A percentile compares a stretch with the other conserved stretches of the same genome.
Conservation (phyloP, 2,113 vertebrate genomes). For the Notarius quadriscutis region DNA sequence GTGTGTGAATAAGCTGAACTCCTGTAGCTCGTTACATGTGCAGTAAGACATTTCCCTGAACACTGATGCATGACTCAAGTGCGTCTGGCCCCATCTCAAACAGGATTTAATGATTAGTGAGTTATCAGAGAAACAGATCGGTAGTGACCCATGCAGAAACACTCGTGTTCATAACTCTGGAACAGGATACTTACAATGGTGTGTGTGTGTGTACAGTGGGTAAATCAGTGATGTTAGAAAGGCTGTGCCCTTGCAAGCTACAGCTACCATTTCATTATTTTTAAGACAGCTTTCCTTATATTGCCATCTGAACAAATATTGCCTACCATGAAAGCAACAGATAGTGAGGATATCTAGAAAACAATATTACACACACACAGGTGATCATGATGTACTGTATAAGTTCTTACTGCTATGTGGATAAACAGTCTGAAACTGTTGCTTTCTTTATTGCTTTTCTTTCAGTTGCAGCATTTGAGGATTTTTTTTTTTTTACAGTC, state of each 20-base stretch:
- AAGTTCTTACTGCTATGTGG: background rate
- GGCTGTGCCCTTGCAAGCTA: background rate
- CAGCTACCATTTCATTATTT: background rate
- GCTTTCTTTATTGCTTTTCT: background rate
- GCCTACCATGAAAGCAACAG: background rate
- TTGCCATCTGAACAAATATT: background rate
- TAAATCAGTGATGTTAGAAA: conserved; percentile 16
- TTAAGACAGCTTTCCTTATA: background rate
- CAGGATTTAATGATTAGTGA: conserved; percentile 40
- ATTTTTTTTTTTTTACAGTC: no score
- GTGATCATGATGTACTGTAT: background rate
- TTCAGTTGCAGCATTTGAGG: background rate
- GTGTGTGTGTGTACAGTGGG: background rate
- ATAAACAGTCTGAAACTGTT: background rate
- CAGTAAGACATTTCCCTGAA: conserved; percentile 12
- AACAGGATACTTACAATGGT: background rate
- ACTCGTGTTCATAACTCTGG: conserved; percentile 19
- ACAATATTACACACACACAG: background rate
- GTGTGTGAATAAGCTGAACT: background rate
- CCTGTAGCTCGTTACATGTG: background rate
- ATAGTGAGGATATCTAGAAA: background rate
- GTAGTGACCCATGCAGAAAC: background rate
- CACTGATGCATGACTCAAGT: background rate
- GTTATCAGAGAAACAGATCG: conserved; percentile 23
- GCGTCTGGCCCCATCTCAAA: background rate